Evolutionary conservation across 2,888 invertebrate species (phyloP).

Genomic region (Spodoptera exigua): DNA sequence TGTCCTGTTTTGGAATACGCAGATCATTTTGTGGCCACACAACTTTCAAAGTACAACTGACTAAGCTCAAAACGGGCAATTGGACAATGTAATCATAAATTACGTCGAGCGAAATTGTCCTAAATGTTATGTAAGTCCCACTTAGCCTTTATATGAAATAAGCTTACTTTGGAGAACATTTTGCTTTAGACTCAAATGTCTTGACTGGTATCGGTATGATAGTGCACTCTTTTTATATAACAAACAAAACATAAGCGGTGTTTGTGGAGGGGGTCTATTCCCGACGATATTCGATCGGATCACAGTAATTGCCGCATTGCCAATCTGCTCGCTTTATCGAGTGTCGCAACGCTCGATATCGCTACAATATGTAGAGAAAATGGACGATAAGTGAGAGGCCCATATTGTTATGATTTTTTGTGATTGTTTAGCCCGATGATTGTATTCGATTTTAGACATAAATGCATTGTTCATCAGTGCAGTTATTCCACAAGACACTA

Average conservation of each 20-base stretch:
- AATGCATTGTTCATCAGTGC: constrained; percentile 7
- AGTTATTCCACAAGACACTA: too few species aligned
- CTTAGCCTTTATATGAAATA: constrained; percentile 59
- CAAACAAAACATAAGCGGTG: constrained; percentile 82
- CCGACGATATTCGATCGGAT: constrained; percentile 86
- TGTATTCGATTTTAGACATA: constrained; percentile 12
- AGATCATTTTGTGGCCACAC: constrained; percentile 14
- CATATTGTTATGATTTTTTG: constrained; percentile 68
- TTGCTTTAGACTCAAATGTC: constrained; percentile 83
- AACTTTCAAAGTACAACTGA: constrained; percentile 33
- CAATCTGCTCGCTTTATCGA: constrained; percentile 84
- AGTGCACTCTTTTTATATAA: constrained; percentile 87
- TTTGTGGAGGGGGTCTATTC: constrained; percentile 82
- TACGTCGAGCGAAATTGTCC: constrained; percentile 61
- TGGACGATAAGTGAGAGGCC: constrained; percentile 77
- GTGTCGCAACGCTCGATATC: constrained; percentile 82
- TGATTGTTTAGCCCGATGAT: constrained; percentile 45
- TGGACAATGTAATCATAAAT: constrained; percentile 60
- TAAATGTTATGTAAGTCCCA: constrained; percentile 66
- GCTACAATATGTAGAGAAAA: constrained; percentile 80
- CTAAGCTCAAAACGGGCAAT: constrained; percentile 47
- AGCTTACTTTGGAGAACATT: constrained; percentile 88
- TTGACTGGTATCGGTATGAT: constrained; percentile 83
- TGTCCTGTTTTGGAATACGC: constrained; percentile 1
- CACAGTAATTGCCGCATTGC: constrained; percentile 85